phyloP scores from a whole-genome alignment of 2,797 vertebrate genomes.

The Caiman crocodilus region DNA sequence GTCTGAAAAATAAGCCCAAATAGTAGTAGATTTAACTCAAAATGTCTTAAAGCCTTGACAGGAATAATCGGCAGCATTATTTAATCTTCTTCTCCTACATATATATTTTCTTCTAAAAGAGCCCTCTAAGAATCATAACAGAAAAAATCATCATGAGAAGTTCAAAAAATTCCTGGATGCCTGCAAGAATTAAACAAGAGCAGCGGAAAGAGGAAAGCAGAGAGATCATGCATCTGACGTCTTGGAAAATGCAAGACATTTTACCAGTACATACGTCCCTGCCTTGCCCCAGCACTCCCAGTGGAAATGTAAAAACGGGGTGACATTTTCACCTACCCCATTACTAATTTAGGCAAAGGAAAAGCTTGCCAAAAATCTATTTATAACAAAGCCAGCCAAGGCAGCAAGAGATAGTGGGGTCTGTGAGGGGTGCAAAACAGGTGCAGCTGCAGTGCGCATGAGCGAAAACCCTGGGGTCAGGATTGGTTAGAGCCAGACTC shows the following conservation, averaged over 20 bases:
- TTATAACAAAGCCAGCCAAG: not conserved
- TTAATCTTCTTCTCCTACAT: not conserved
- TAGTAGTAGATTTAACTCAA: not conserved
- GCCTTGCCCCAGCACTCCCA: not conserved
- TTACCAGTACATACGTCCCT: rapidly evolving
- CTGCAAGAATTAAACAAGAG: not conserved
- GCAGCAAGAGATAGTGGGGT: not conserved
- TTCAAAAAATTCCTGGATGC: not conserved
- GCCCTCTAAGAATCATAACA: not conserved
- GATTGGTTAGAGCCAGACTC: not conserved
- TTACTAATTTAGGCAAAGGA: conserved; percentile 83
- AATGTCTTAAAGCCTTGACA: not conserved
- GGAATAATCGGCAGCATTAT: not conserved
- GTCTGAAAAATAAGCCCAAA: not conserved
- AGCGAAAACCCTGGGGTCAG: rapidly evolving
- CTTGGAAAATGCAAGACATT: not conserved
- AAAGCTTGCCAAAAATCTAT: conserved; percentile 57
- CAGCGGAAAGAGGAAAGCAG: not conserved
- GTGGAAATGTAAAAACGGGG: not conserved
- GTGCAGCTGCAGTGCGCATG: conserved; percentile 53
- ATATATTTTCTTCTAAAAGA: not conserved
- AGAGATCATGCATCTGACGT: not conserved
- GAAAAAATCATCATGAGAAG: no score
- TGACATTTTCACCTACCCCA: conserved; percentile 65
- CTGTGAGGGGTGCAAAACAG: conserved; percentile 48